Percentiles rank a stretch among this genome's conserved stretches.
Conservation (phyloP, 2,113 vertebrate genomes). For the Forbesichthys papilliferus region DNA sequence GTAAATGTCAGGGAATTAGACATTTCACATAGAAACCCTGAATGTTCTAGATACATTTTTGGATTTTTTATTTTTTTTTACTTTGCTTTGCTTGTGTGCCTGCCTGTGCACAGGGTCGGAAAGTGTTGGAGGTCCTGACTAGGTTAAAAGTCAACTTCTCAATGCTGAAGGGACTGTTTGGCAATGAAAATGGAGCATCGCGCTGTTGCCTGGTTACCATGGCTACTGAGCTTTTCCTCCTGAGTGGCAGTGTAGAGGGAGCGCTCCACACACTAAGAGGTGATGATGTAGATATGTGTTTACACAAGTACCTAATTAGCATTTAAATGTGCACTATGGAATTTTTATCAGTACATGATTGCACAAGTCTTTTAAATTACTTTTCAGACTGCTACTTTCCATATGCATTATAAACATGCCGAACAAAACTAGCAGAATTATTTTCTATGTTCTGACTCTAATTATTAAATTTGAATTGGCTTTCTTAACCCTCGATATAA, state of each 20-base stretch:
- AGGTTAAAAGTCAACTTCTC: conserved; percentile 81
- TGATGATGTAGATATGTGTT: conserved; percentile 51
- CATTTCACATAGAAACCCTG: too few species aligned
- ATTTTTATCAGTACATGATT: too few species aligned
- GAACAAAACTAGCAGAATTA: too few species aligned
- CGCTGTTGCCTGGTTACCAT: conserved; percentile 86
- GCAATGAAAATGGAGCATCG: conserved; percentile 75
- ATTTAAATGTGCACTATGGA: background rate
- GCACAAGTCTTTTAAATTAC: too few species aligned
- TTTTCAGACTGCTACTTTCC: too few species aligned
- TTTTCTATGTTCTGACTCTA: too few species aligned
- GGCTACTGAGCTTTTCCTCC: conserved; percentile 87
- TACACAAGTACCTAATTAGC: background rate
- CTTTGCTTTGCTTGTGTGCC: background rate
- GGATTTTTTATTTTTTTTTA: background rate
- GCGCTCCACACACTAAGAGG: conserved; percentile 84
- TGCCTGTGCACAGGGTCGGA: conserved; percentile 79
- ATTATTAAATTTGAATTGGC: too few species aligned
- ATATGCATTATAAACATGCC: too few species aligned
- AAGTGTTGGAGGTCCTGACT: conserved; percentile 81
- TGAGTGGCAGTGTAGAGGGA: conserved; percentile 82
- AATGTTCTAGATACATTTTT: too few species aligned
- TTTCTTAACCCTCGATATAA: too few species aligned
- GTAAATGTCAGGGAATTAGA: too few species aligned
- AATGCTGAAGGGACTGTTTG: conserved; percentile 82